A percentile compares a stretch with the other conserved stretches of the same genome.
These are phyloP conservation scores for Melanocharis versteri DNA, from an alignment of 2,113 vertebrate species.

Conservation along the genomic window DNA sequence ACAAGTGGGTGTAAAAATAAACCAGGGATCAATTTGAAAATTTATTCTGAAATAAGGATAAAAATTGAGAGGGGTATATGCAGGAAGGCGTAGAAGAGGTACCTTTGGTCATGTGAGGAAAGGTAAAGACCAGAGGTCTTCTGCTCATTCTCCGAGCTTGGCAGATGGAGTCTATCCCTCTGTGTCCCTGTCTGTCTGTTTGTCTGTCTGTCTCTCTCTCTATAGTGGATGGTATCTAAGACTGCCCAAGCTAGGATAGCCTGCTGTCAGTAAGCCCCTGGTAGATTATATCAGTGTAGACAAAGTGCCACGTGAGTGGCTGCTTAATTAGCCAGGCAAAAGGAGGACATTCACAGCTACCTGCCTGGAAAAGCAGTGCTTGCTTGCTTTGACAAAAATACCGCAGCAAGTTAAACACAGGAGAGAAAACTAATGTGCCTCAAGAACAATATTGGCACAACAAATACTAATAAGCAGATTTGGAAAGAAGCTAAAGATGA, in stretches of 20 bases:
- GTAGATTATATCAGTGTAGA: not conserved
- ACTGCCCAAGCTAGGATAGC: not conserved
- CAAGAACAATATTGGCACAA: not conserved
- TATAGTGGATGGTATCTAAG: not conserved
- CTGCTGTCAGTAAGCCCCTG: not conserved
- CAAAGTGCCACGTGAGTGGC: not conserved
- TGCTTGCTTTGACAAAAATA: not conserved
- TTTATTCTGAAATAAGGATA: not conserved
- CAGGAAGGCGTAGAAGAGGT: not conserved
- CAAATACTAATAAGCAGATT: not conserved
- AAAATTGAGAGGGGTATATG: fast-evolving
- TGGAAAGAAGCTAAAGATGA: not conserved
- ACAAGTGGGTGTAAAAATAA: not conserved
- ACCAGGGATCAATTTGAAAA: not conserved
- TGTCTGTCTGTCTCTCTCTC: not conserved
- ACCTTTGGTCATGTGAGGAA: not conserved
- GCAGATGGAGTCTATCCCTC: not conserved
- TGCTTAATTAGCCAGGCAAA: not conserved
- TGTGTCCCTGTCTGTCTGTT: not conserved
- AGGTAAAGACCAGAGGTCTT: not conserved
- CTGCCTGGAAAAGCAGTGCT: not conserved
- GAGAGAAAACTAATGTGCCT: not conserved
- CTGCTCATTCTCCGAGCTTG: not conserved
- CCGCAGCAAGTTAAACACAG: not conserved
- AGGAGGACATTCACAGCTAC: not conserved